Percentiles rank a stretch among this genome's conserved stretches.
Evolutionary conservation across 2,888 invertebrate genomes (phyloP).

Genomic region (Drosophila anomalata): DNA sequence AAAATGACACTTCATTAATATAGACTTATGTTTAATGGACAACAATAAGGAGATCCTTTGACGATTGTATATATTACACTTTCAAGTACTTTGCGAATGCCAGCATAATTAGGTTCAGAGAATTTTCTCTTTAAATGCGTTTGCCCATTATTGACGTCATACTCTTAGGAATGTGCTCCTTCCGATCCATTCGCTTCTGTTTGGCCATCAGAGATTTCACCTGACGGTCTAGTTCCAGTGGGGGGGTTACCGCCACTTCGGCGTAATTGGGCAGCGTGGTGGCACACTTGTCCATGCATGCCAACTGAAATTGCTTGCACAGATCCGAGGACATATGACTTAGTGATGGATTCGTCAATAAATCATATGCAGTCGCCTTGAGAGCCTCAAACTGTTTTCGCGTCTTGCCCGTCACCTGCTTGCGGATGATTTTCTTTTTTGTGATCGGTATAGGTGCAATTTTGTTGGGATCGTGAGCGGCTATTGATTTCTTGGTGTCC

Average conservation of each 20-base stretch:
- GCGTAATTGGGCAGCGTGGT: constrained; percentile 58
- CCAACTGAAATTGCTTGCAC: constrained; percentile 43
- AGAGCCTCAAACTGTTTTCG: constrained; percentile 56
- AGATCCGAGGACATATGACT: constrained; percentile 24
- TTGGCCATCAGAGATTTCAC: constrained; percentile 53
- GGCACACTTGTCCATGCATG: constrained; percentile 50
- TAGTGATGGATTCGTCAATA: constrained; percentile 69
- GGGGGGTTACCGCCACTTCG: constrained; percentile 26
- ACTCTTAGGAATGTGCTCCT: background rate
- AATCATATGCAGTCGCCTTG: constrained; percentile 77
- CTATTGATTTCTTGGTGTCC: constrained; percentile 63
- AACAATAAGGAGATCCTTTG: background rate
- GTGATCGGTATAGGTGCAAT: constrained; percentile 2
- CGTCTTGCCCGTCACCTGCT: constrained; percentile 60
- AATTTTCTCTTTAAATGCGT: background rate
- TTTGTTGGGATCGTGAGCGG: constrained; percentile 46
- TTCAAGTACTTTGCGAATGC: background rate
- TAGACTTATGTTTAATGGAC: constrained; percentile 10
- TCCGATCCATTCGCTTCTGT: constrained; percentile 39
- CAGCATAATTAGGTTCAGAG: background rate
- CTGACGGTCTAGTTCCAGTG: constrained; percentile 48
- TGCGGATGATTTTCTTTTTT: constrained; percentile 42
- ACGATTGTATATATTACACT: background rate
- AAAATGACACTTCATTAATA: background rate
- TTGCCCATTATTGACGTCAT: background rate